A percentile compares a stretch with the other conserved stretches of the same genome.
These are phyloP conservation scores for Maccullochella peelii DNA, from an alignment of 2,113 vertebrate genomes.

Conservation along the genomic window DNA sequence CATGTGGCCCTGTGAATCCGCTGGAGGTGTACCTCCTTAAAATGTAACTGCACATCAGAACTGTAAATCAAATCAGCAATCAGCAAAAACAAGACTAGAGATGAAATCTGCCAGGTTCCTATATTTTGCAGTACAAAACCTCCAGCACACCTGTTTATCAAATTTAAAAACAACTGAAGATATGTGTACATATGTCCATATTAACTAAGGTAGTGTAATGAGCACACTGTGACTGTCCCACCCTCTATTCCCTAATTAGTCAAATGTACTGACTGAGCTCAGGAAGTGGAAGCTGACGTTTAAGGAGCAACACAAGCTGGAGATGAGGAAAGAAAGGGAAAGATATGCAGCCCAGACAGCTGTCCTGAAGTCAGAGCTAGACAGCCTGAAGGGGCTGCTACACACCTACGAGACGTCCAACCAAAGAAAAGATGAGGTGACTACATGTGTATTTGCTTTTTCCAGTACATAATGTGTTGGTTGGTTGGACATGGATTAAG, in stretches of 20 bases:
- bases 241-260: slow-evolving; percentile 77
- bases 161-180: background rate
- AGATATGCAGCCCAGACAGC: slow-evolving; percentile 82
- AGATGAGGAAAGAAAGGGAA: slow-evolving; percentile 90
- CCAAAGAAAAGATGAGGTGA: slow-evolving; percentile 95
- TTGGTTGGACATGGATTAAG: background rate
- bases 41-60: background rate
- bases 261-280: slow-evolving; percentile 91
- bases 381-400: slow-evolving; percentile 88
- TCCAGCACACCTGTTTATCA: background rate
- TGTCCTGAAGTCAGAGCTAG: slow-evolving; percentile 85
- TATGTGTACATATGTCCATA: background rate
- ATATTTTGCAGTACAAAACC: background rate
- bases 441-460: slow-evolving; percentile 9
- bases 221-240: slow-evolving; percentile 5
- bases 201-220: slow-evolving; percentile 21
- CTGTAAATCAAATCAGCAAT: background rate
- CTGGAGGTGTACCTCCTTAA: background rate
- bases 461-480: background rate
- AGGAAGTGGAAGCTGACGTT: slow-evolving; percentile 92
- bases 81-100: background rate
- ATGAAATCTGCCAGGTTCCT: background rate
- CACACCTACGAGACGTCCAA: slow-evolving; percentile 89
- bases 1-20: background rate
- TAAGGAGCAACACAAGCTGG: slow-evolving; percentile 89